phyloP scores from a whole-genome alignment of 2,888 invertebrate species.

The Drosophila merina region DNA sequence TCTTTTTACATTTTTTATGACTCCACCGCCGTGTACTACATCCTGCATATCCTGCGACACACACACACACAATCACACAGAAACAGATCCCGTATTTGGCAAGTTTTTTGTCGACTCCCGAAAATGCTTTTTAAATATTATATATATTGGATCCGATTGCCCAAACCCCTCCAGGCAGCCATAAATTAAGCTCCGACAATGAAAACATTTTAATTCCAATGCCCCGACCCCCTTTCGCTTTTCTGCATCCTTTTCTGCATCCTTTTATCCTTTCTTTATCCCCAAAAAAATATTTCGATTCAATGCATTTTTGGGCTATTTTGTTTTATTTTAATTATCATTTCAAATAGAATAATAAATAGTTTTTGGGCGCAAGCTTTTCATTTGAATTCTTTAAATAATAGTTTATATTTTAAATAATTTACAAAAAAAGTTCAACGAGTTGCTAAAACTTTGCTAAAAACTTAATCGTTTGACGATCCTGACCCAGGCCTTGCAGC shows the following conservation, averaged over 20 bases:
- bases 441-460: no score
- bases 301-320: not conserved
- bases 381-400: no score
- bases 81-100: slow-evolving; percentile 3
- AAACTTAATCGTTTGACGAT: not conserved
- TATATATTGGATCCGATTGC: slow-evolving; percentile 15
- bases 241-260: not conserved
- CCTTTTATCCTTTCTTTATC: not conserved
- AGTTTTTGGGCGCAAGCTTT: not conserved
- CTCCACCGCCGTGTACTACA: slow-evolving; percentile 2
- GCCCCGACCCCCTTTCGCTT: not conserved
- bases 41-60: slow-evolving; percentile 4
- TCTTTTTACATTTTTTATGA: slow-evolving; percentile 10
- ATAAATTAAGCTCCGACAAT: slow-evolving; percentile 18
- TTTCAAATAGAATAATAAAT: not conserved
- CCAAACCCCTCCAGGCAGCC: slow-evolving; percentile 16
- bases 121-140: slow-evolving; percentile 27
- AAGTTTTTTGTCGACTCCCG: slow-evolving; percentile 3
- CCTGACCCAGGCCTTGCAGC: not conserved
- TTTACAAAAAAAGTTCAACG: no score
- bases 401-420: no score
- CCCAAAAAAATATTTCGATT: not conserved
- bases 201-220: slow-evolving; percentile 16
- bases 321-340: not conserved
- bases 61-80: not conserved